Evolutionary conservation across 2,113 vertebrate genomes (phyloP).

Genomic region (Sphaerodactylus townsendi): DNA sequence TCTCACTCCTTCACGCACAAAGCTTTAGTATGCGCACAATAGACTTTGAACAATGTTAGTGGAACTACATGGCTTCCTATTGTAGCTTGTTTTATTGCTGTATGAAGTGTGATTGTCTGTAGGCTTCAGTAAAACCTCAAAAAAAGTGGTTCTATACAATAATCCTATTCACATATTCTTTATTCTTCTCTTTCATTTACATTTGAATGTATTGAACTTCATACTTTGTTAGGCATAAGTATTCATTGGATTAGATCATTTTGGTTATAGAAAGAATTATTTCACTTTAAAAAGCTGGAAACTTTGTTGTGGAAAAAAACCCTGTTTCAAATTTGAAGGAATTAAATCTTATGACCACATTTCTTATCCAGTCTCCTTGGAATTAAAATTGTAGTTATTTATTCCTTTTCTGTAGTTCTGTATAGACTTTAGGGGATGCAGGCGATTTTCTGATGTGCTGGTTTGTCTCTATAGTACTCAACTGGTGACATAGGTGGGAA

Average conservation of each 20-base stretch:
- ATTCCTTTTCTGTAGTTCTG: slow-evolving; percentile 17
- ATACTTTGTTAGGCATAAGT: background rate
- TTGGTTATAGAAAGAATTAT: slow-evolving; percentile 24
- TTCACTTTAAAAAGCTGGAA: slow-evolving; percentile 28
- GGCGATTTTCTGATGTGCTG: background rate
- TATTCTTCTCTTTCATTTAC: slow-evolving; percentile 51
- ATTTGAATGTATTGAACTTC: slow-evolving; percentile 49
- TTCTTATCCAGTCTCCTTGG: slow-evolving; percentile 15
- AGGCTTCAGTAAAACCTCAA: slow-evolving; percentile 41
- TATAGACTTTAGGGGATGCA: slow-evolving; percentile 20
- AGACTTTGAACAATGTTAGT: slow-evolving; percentile 11
- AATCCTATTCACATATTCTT: slow-evolving; percentile 26
- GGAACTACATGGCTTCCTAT: background rate
- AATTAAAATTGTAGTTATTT: slow-evolving; percentile 24
- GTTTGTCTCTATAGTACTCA: background rate
- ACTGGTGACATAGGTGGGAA: background rate
- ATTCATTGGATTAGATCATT: slow-evolving; percentile 36
- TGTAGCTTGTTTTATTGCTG: slow-evolving; percentile 40
- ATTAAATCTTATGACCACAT: slow-evolving; percentile 22
- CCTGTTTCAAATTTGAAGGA: slow-evolving; percentile 21
- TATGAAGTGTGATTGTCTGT: slow-evolving; percentile 10
- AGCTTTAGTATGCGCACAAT: slow-evolving; percentile 43
- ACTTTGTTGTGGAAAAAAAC: too few species aligned
- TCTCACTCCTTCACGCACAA: slow-evolving; percentile 42
- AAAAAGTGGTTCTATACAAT: slow-evolving; percentile 18